These are phyloP conservation scores for Rhabdophis nuchalis DNA, from an alignment of 2,797 vertebrate genomes.

Conservation along the genomic window DNA sequence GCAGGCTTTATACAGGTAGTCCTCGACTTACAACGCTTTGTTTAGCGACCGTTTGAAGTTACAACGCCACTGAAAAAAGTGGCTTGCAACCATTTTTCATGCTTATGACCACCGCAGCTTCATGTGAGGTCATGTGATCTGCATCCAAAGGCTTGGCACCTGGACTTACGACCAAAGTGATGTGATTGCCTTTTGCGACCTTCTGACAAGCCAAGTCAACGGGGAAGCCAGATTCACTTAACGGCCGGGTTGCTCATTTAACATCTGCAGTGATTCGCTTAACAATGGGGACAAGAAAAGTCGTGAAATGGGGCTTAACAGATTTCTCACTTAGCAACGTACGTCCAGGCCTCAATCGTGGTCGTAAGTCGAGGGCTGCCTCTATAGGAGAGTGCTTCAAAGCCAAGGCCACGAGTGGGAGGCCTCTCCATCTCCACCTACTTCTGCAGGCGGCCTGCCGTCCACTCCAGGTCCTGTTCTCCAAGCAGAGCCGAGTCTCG, in stretches of 20 bases:
- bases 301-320: too few species aligned
- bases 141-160: neutral
- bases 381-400: neutral
- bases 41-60: neutral
- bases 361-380: too few species aligned
- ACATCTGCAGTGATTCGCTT: neutral
- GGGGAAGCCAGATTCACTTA: neutral
- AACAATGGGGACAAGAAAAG: neutral
- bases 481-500: conserved; percentile 73
- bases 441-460: conserved; percentile 77
- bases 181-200: neutral
- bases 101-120: too few species aligned
- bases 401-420: neutral
- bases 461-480: conserved; percentile 79
- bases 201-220: neutral
- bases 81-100: neutral
- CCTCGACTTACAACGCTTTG: too few species aligned
- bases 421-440: conserved; percentile 41
- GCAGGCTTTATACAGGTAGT: neutral
- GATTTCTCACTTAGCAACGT: neutral
- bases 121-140: neutral
- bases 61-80: neutral
- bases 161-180: neutral
- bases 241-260: neutral
- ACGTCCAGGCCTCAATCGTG: neutral